Percentiles rank a stretch among this genome's conserved stretches.
Evolutionary conservation across 2,888 invertebrate genomes (phyloP).

Genomic region (Selenia dentaria): DNA sequence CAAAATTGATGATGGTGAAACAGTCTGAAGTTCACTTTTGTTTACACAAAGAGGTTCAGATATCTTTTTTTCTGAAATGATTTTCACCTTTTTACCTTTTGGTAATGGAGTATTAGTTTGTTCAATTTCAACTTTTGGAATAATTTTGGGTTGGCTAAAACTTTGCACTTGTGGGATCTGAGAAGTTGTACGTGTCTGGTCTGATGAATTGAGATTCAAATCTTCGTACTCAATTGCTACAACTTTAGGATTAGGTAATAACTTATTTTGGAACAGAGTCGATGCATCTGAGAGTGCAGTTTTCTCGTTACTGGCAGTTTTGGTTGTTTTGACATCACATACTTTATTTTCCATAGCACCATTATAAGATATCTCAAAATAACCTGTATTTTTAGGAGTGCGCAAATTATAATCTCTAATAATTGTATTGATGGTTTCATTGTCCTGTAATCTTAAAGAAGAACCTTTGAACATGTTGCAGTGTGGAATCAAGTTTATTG

Average conservation of each 20-base stretch:
- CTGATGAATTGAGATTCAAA: background rate
- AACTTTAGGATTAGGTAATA: conserved; percentile 1
- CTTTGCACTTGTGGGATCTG: background rate
- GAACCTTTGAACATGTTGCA: background rate
- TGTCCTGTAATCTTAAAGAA: background rate
- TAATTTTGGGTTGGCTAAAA: background rate
- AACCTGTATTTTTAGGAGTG: background rate
- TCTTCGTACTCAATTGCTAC: conserved; percentile 6
- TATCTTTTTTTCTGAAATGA: conserved; percentile 66
- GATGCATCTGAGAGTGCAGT: background rate
- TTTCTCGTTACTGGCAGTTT: background rate
- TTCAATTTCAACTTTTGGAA: background rate
- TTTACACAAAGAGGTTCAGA: conserved; percentile 45
- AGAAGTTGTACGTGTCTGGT: too few species aligned
- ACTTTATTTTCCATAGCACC: background rate
- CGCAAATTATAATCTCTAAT: background rate
- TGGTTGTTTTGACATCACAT: background rate
- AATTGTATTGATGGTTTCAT: background rate
- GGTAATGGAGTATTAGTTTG: conserved; percentile 1
- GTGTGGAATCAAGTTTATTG: conserved; percentile 1
- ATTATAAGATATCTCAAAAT: too few species aligned
- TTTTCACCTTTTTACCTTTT: conserved; percentile 46
- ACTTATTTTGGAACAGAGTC: background rate
- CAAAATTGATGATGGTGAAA: conserved; percentile 55
- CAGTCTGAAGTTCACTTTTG: conserved; percentile 48